phyloP scores from a whole-genome alignment of 2,797 vertebrate species.

The Neopelma chrysocephalum region DNA sequence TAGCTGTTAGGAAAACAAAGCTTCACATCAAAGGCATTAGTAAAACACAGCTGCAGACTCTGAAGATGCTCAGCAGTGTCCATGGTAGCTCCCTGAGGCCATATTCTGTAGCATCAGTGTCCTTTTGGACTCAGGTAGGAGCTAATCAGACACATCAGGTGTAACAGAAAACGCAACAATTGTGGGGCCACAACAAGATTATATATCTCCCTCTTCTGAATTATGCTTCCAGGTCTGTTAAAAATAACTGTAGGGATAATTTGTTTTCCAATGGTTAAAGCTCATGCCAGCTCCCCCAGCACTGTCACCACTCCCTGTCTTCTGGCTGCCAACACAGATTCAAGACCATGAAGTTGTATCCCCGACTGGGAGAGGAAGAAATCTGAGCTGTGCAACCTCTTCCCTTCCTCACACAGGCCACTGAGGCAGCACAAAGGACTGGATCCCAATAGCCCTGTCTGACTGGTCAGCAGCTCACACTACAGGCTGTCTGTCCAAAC shows the following conservation, averaged over 20 bases:
- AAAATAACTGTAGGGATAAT: background rate
- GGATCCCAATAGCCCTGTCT: background rate
- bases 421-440: background rate
- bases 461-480: background rate
- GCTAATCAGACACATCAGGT: background rate
- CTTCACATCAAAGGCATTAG: background rate
- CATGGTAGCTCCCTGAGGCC: background rate
- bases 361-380: background rate
- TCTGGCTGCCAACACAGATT: background rate
- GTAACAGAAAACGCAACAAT: background rate
- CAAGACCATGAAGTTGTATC: background rate
- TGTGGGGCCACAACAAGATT: background rate
- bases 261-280: background rate
- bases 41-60: background rate
- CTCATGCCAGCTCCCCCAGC: background rate
- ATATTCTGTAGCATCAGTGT: background rate
- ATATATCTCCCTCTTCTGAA: background rate
- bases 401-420: background rate
- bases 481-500: background rate
- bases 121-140: background rate
- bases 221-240: background rate
- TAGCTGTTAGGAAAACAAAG: slow-evolving; percentile 10
- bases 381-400: background rate
- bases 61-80: background rate
- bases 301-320: background rate